Conservation (phyloP, 2,888 invertebrate genomes). For the Cryptocephalus moraei region DNA sequence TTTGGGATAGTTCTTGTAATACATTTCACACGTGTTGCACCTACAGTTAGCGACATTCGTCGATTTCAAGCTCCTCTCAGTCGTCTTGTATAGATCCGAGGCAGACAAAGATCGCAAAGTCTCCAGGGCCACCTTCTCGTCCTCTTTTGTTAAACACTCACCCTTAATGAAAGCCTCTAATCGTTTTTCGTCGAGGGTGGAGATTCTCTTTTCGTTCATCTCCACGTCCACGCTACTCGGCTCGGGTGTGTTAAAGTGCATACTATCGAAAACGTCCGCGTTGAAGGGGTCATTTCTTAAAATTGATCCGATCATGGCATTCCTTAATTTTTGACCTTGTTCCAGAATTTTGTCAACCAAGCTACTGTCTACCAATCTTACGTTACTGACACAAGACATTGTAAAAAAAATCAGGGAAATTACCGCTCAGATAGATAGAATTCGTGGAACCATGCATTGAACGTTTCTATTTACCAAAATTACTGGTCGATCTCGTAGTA, state of each 20-base stretch:
- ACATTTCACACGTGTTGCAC: conserved; percentile 31
- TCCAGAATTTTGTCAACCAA: conserved; percentile 23
- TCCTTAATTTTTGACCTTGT: conserved; percentile 33
- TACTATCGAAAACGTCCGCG: conserved; percentile 20
- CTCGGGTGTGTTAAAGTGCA: conserved; percentile 15
- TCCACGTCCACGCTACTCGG: conserved; percentile 5
- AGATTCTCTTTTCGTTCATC: neutral
- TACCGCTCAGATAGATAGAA: too few relatives aligned
- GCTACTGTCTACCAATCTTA: too few relatives aligned
- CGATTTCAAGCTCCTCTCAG: conserved; percentile 20
- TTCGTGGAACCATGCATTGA: too few relatives aligned
- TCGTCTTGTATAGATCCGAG: conserved; percentile 29
- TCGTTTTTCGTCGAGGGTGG: conserved; percentile 17
- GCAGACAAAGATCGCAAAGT: conserved; percentile 36
- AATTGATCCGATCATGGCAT: conserved; percentile 36
- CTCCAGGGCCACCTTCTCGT: conserved; percentile 36
- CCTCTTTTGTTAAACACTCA: conserved; percentile 33
- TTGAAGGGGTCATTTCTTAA: conserved; percentile 33
- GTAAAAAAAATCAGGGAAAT: too few relatives aligned
- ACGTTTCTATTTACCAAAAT: too few relatives aligned
- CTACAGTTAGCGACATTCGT: conserved; percentile 16
- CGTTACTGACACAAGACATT: too few relatives aligned
- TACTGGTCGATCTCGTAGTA: too few relatives aligned
- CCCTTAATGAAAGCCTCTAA: conserved; percentile 33
- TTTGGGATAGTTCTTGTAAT: conserved; percentile 20